Percentiles rank a stretch among this genome's conserved stretches.
phyloP scores from a whole-genome alignment of 2,113 vertebrate genomes.

The Physeter macrocephalus region DNA sequence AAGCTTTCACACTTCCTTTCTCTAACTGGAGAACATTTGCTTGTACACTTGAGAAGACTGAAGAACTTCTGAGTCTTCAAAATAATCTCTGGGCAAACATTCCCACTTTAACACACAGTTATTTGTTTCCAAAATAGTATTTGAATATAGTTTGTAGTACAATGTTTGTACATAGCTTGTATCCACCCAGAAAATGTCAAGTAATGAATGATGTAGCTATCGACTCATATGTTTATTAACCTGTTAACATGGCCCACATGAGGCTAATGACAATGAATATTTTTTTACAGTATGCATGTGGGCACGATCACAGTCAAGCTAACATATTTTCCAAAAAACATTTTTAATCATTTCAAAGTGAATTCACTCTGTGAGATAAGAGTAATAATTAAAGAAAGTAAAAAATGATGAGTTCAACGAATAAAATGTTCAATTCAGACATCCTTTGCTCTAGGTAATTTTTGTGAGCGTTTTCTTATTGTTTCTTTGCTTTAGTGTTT shows the following conservation, averaged over 20 bases:
- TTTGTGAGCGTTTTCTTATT: neutral
- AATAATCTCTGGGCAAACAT: neutral
- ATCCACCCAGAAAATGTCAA: neutral
- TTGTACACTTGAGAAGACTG: neutral
- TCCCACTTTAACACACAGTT: neutral
- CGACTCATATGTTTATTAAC: neutral
- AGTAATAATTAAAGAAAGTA: neutral
- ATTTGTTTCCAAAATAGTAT: neutral
- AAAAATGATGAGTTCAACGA: neutral
- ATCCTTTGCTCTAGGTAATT: neutral
- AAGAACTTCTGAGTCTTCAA: neutral
- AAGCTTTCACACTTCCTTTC: neutral
- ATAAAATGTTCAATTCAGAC: neutral
- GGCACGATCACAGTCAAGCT: neutral
- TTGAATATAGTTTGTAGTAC: neutral
- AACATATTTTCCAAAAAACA: neutral
- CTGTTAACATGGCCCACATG: neutral
- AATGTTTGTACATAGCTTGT: neutral
- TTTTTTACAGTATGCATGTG: neutral
- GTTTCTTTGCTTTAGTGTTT: slow-evolving; percentile 4
- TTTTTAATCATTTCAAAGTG: neutral
- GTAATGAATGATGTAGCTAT: neutral
- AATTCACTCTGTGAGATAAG: neutral
- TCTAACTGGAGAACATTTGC: neutral
- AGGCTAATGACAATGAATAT: neutral